Evolutionary conservation across 2,797 vertebrate genomes (phyloP).

Genomic region (Tadarida brasiliensis): DNA sequence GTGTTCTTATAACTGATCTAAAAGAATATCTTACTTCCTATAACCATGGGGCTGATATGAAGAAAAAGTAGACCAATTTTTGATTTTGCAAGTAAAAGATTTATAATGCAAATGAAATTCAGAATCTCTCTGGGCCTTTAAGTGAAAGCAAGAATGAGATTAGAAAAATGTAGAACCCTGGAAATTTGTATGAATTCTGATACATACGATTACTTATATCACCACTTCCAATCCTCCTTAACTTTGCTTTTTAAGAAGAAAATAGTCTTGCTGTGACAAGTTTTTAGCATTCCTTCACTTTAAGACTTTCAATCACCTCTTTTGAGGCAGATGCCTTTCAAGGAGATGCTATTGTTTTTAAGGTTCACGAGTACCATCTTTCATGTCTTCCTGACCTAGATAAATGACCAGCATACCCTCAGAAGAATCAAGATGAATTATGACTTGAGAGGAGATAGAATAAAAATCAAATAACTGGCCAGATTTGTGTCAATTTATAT

Average conservation of each 20-base stretch:
- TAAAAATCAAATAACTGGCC: background rate
- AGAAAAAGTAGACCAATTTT: background rate
- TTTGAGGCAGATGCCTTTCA: background rate
- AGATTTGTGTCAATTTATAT: background rate
- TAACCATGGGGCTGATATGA: background rate
- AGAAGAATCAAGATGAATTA: background rate
- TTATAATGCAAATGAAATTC: constrained; percentile 22
- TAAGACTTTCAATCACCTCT: background rate
- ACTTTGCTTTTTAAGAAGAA: background rate
- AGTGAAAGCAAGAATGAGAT: background rate
- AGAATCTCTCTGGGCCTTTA: background rate
- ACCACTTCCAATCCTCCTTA: background rate
- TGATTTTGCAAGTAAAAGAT: background rate
- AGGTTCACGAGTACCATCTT: background rate
- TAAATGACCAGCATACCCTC: background rate
- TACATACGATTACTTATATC: background rate
- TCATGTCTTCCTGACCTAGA: background rate
- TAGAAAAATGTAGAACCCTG: background rate
- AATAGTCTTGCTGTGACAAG: background rate
- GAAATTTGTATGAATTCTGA: background rate
- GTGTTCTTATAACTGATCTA: background rate
- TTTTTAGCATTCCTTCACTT: background rate
- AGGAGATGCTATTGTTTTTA: background rate
- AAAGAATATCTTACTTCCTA: background rate
- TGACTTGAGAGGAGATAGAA: background rate